Evolutionary conservation across 2,797 vertebrate species (phyloP), one percentile per base, ranked within the genome.

Genomic region (Poecilia wingei): DNA sequence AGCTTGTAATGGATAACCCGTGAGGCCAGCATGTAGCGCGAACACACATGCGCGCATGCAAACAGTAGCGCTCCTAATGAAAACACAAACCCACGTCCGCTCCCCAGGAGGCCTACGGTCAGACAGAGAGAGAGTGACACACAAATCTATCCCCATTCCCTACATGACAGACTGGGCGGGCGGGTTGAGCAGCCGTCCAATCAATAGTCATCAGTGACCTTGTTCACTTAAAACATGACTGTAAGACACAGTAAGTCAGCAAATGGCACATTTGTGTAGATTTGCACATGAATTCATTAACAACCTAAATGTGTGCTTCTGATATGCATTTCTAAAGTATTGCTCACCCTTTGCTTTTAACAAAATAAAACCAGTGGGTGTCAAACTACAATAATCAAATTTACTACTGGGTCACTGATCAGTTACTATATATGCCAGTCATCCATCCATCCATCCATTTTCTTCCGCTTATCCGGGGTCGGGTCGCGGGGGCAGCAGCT

Each of bases 201-300:
- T 96, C 95, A 93, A 96, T 96, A 95, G 90, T 95, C 93, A 96
- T 95, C 94, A 95, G 88, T 94, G 93, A 95, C 93, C 92, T 93
- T 85, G 79, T 91, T 87, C 86, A 87, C 88, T 93, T 91, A 87
- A 92, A 88, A 77, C 76, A 77, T 86, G 90, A 87, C 79, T 87
- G 82, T 85, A 89, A 91, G 86, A 88, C 90, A 89, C 86, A 87
- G 41, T 28, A 80, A 92, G 70, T 84, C 81, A 87, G 76, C 85
- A 88, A 83, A 82, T 53, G 10, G 59, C 75, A 79, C 81, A 64
- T 83, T 59, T 79, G 51, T 79, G 36, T 59, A n/a, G 74, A 41
- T 53, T 28, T 72, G 9, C n/a, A 59, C 80, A 70, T 79, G 41
- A 16, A 22, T n/a, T 70, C 12, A 28, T 70, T 7, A n/a, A 20